These are phyloP conservation scores for Acronicta psi DNA, from an alignment of 2,888 invertebrate species.

Conservation along the genomic window DNA sequence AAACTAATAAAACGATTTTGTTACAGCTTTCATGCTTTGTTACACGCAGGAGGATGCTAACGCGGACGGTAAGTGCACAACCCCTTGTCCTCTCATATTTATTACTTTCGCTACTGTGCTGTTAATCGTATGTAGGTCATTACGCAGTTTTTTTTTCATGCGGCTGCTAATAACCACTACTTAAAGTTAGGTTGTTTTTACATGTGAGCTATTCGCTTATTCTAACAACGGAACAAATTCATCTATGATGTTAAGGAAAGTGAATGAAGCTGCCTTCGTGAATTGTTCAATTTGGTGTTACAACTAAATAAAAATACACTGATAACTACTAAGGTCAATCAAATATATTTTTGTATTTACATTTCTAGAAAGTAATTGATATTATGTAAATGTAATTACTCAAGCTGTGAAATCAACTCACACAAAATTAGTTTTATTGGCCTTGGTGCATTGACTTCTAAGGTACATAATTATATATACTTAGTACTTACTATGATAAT, in stretches of 20 bases:
- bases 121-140: constrained; percentile 79
- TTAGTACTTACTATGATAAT: constrained; percentile 22
- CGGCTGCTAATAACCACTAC: constrained; percentile 82
- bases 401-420: neutral
- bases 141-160: constrained; percentile 78
- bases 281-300: constrained; percentile 33
- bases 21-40: constrained; percentile 98
- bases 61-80: constrained; percentile 94
- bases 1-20: constrained; percentile 82
- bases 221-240: constrained; percentile 72
- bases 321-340: constrained; percentile 35
- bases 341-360: neutral
- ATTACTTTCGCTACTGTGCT: constrained; percentile 78
- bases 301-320: constrained; percentile 37
- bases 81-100: constrained; percentile 47
- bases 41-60: constrained; percentile 97
- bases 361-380: neutral
- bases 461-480: constrained; percentile 12
- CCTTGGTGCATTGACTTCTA: constrained; percentile 25
- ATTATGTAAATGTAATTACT: too few relatives aligned
- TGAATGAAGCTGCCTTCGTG: constrained; percentile 57
- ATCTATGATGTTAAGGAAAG: constrained; percentile 55
- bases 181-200: constrained; percentile 70
- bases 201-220: constrained; percentile 79
- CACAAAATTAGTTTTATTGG: constrained; percentile 13